Conservation (phyloP, 2,113 vertebrate species). For the Campylorhamphus procurvoides region DNA sequence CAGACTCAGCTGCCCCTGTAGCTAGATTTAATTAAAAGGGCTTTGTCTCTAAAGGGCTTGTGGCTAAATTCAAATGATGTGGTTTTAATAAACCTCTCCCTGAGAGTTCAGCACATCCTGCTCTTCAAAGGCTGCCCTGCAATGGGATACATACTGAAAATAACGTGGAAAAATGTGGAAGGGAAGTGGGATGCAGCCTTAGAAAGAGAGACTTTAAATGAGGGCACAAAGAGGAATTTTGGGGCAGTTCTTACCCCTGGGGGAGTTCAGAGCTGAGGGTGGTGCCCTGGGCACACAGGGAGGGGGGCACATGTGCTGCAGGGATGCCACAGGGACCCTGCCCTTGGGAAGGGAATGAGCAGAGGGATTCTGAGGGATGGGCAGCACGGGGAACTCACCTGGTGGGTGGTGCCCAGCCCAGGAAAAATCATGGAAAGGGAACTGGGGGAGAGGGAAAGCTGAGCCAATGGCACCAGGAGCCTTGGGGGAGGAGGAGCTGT, state of each 20-base stretch:
- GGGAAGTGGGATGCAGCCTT: neutral
- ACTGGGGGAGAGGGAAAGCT: neutral
- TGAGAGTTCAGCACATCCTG: neutral
- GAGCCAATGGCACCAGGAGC: neutral
- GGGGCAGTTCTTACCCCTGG: neutral
- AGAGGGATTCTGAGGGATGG: neutral
- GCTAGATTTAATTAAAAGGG: neutral
- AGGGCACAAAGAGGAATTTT: neutral
- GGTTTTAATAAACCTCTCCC: neutral
- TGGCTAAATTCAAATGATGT: neutral
- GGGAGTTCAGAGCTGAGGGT: neutral
- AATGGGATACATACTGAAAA: neutral
- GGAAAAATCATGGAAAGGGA: neutral
- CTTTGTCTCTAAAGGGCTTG: neutral
- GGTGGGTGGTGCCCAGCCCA: neutral
- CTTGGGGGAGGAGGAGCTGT: neutral
- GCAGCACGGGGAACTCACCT: neutral
- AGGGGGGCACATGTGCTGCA: neutral
- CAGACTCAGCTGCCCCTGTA: neutral
- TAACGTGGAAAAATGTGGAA: neutral
- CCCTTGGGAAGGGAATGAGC: neutral
- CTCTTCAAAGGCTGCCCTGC: neutral
- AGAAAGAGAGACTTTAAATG: neutral
- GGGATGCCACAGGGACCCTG: neutral
- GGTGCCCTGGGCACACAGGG: neutral